Evolutionary conservation across 2,888 invertebrate genomes (phyloP), one percentile per base, ranked within the genome.

Genomic region (Pammene fasciana): DNA sequence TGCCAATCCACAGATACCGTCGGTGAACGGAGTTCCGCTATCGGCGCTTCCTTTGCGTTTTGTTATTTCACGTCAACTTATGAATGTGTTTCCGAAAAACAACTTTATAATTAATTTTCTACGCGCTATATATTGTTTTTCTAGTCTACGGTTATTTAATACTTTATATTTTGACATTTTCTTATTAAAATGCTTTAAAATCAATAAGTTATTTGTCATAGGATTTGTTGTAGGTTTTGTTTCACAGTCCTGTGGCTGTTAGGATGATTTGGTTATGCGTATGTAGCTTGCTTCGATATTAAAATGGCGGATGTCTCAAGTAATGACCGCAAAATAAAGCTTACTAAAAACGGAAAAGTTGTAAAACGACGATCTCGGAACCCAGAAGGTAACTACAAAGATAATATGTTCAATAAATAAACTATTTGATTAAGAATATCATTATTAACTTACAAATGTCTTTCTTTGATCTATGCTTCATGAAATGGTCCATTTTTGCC

Each of bases 271-370:
- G 79, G 77, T 71, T 67, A 70, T 72, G 61, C 61, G 65, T 72
- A 70, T 67, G 62, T 65, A 65, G 55, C 55, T 46, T 65, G 83
- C 85, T 87, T 85, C 81, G 89, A 87, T 90, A 87, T 75, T 86
- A 93, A 92, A 93, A 93, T 93, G 93, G 93, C 93, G 86, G 93
- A 93, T 92, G 92, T 92, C 92, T 84, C 91, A 88, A 89, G 81
- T 78, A 85, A 78, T 82, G 92, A 92, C 48, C 87, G 91, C 74
- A 93, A 92, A 90, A 77, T 89, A 80, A 93, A 93, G 82, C 84
- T 89, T 75, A 88, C 83, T 80, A 93, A 92, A 89, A 89, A 88
- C 78, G 90, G 90, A 48, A 92, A 92, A 90, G 82, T 92, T 82
- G 86, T 90, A 68, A 93, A 93, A 84, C 90, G 86, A 80, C 88